Conservation (phyloP, 1,140 invertebrate genomes). For the Conus ventricosus region DNA sequence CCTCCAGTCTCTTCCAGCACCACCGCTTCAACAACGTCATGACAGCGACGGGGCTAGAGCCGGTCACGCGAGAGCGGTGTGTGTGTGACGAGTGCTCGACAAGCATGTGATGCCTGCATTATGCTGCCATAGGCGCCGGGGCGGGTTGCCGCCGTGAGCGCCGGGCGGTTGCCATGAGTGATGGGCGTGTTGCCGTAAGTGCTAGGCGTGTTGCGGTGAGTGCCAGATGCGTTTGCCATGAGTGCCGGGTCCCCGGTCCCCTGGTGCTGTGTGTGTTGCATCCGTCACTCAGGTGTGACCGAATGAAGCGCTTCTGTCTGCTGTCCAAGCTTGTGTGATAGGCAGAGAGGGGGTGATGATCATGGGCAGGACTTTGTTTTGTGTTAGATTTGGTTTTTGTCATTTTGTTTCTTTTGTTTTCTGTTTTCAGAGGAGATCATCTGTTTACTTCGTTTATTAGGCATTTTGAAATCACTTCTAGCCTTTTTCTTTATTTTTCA, state of each 20-base stretch:
- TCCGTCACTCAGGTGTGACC: not conserved
- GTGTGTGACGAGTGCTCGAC: not conserved
- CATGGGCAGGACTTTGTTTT: no score
- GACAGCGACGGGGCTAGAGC: not conserved
- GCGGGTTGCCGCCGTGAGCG: not conserved
- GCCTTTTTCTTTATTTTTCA: no score
- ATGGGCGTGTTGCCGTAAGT: not conserved
- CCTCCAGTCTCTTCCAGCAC: not conserved
- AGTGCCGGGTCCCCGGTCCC: not conserved
- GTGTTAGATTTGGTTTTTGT: no score
- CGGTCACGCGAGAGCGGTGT: not conserved
- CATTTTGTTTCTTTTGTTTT: no score
- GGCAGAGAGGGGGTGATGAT: not conserved
- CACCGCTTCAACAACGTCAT: not conserved
- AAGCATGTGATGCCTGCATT: no score
- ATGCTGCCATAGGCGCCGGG: no score
- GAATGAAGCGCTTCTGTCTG: not conserved
- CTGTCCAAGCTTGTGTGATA: conserved; percentile 2
- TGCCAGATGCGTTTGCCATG: no score
- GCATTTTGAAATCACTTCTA: no score
- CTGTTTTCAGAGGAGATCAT: no score
- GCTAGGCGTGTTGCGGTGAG: no score
- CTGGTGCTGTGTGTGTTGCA: not conserved
- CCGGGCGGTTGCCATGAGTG: not conserved
- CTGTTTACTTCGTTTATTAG: no score